Base-by-base conservation (phyloP, 2,888 invertebrate genomes). In the Agrilus biguttatus region DNA sequence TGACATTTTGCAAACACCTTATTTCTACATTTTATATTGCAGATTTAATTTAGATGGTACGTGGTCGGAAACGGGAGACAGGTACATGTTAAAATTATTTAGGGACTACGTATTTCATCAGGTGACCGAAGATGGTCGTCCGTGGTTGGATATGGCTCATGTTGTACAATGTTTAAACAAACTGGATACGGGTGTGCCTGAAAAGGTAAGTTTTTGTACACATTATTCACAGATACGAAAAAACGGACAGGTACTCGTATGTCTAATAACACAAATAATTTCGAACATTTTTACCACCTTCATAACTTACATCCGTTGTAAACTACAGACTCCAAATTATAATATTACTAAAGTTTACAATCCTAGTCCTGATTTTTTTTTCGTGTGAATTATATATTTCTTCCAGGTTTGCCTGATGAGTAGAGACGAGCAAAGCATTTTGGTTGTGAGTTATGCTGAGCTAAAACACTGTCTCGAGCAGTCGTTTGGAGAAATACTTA, bases 21-120 rank as follows among this genome's bases (percentile, higher is more conserved):
- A 36, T 36, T 37, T 17, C 17, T 36, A 10, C 37, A 40, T 51
- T 52, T 32, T 41, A 49, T 46, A 32, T 45, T 46, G 57, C 61
- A 90, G 90, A 63, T 76, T 92, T 58, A 89, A 90, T 64, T 69
- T 91, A 76, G 96, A 97, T 66, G 78, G 84, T 10, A 78, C 87
- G 12, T 98, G 98, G 97, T 83, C 93, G 33, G 98, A 98, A 70
- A 97, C 96, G 17, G 97, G 96, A 14, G 93, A 97, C 70, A 80
- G 97, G 42, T 98, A 97, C 69, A 87, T 98, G 85, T 72, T 98
- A 68, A 97, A 97, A 70, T 70, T 98, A 62, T 98, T 96, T 73
- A 78, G 97, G 48, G 97, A 98, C 71, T 93, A 91, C 65, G 74
- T 97, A 57, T 97, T 98, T 70, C 97, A 98, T 72, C 87, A 93